Percentiles rank a stretch among this genome's conserved stretches.
Evolutionary conservation across 2,113 vertebrate species (phyloP).

Genomic region (Piaya cayana): DNA sequence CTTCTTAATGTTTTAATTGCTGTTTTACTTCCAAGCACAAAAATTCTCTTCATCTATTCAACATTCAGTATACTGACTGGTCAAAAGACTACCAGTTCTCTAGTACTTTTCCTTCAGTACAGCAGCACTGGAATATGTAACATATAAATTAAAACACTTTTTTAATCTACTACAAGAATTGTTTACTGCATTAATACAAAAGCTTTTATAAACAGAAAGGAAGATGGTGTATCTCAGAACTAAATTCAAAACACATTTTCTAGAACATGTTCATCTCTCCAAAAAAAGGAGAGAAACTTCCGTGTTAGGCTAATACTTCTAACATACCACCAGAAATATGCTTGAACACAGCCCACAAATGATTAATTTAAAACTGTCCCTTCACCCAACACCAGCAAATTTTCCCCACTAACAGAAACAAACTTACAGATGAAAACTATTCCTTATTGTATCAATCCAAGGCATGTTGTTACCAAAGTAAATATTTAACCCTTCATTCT

Average conservation of each 20-base stretch:
- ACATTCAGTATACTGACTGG: background rate
- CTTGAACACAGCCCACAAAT: background rate
- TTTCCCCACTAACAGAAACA: background rate
- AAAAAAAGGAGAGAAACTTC: background rate
- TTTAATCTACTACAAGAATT: background rate
- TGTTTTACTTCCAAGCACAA: background rate
- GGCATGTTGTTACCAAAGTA: background rate
- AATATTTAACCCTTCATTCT: background rate
- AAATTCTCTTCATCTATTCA: background rate
- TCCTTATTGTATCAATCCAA: background rate
- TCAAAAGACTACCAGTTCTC: background rate
- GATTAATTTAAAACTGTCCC: background rate
- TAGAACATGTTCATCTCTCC: background rate
- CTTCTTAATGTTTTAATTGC: background rate
- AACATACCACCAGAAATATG: background rate
- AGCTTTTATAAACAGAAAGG: background rate
- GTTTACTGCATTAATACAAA: background rate
- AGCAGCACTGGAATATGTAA: background rate
- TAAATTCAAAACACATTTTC: background rate
- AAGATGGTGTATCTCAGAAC: background rate
- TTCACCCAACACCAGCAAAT: background rate
- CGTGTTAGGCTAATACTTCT: background rate
- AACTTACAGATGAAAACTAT: background rate
- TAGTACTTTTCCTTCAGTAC: background rate
- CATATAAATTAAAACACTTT: background rate